These are phyloP conservation scores for Electrona antarctica DNA, from an alignment of 2,113 vertebrate species.

Conservation along the genomic window DNA sequence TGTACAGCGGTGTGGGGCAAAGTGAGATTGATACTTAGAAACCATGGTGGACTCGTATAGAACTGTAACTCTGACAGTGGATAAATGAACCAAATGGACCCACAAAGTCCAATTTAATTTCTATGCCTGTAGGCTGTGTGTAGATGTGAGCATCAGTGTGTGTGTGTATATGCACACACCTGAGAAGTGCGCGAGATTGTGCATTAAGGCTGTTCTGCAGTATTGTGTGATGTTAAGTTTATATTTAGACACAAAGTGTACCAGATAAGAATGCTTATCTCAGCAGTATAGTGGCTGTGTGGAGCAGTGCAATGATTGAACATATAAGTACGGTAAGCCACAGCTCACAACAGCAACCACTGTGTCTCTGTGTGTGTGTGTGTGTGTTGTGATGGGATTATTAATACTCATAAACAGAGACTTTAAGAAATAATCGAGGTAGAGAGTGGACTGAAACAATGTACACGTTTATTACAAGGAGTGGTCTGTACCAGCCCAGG, in stretches of 20 bases:
- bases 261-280: conserved; percentile 74
- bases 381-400: too few species aligned
- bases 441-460: too few species aligned
- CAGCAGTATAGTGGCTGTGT: conserved; percentile 56
- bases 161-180: not conserved
- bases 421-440: too few species aligned
- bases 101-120: not conserved
- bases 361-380: not conserved
- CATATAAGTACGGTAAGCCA: not conserved
- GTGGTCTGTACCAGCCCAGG: too few species aligned
- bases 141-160: not conserved
- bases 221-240: conserved; percentile 61
- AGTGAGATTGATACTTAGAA: not conserved
- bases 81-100: too few species aligned
- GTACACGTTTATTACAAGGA: too few species aligned
- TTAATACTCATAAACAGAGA: too few species aligned
- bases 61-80: too few species aligned
- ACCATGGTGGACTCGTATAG: too few species aligned
- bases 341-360: not conserved
- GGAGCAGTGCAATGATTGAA: conserved; percentile 26
- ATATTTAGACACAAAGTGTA: conserved; percentile 69
- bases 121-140: not conserved
- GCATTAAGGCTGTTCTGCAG: conserved; percentile 8
- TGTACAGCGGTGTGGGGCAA: not conserved
- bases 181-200: conserved; percentile 14